phyloP scores from a whole-genome alignment of 2,113 vertebrate species.

The Bos javanicus region DNA sequence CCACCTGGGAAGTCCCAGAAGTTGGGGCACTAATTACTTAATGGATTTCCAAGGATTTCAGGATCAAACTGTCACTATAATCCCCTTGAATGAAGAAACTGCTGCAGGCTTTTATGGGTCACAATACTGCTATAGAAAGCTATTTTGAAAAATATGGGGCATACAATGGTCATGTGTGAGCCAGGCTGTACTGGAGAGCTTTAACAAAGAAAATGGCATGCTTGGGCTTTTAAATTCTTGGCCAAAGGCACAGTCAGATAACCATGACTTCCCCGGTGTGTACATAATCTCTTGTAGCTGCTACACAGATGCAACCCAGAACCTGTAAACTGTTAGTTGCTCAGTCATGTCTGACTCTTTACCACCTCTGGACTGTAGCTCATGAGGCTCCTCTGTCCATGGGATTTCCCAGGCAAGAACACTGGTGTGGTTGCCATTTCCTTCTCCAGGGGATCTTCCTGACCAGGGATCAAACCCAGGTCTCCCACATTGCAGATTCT shows the following conservation, averaged over 20 bases:
- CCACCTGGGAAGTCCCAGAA: background rate
- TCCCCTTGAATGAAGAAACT: background rate
- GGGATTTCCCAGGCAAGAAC: background rate
- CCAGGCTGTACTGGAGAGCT: background rate
- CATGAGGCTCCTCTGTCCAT: background rate
- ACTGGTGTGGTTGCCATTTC: background rate
- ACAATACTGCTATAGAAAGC: background rate
- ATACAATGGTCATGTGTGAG: background rate
- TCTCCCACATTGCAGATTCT: background rate
- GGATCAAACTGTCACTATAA: background rate
- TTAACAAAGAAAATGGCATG: background rate
- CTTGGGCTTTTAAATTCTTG: background rate
- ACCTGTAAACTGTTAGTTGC: background rate
- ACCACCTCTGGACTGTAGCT: background rate
- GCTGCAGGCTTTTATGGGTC: background rate
- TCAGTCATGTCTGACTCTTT: background rate
- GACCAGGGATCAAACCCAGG: background rate
- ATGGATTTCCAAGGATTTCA: background rate
- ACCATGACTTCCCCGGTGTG: background rate
- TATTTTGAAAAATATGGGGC: background rate
- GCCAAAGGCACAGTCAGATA: background rate
- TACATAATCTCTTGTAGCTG: background rate
- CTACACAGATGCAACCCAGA: background rate
- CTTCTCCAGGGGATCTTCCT: background rate
- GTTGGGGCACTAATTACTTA: background rate